phyloP scores from a whole-genome alignment of 2,888 invertebrate genomes.

The Galerucella pusilla region DNA sequence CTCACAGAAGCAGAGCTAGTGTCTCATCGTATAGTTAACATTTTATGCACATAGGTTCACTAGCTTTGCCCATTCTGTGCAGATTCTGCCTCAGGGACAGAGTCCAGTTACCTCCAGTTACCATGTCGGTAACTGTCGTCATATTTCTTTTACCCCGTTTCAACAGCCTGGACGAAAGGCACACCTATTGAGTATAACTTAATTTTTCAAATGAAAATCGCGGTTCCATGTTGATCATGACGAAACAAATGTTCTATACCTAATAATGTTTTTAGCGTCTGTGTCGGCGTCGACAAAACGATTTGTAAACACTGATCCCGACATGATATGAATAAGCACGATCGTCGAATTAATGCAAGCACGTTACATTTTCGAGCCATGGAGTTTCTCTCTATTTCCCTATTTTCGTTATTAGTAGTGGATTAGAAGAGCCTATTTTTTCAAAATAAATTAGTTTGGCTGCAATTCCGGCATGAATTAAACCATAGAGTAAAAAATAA shows the following conservation, averaged over 20 bases:
- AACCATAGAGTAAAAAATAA: too few species aligned
- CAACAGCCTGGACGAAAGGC: too few species aligned
- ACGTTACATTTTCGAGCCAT: constrained; percentile 27
- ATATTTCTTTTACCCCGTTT: too few species aligned
- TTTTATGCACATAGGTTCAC: too few species aligned
- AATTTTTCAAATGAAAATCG: constrained; percentile 29
- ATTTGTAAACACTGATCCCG: constrained; percentile 46
- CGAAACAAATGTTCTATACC: constrained; percentile 38
- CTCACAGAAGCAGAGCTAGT: too few species aligned
- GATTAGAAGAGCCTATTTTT: constrained; percentile 2
- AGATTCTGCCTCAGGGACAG: too few species aligned
- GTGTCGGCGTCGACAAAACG: constrained; percentile 44
- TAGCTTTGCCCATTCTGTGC: too few species aligned
- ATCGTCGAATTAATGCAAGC: constrained; percentile 37
- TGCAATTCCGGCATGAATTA: too few species aligned
- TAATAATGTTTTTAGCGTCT: constrained; percentile 44
- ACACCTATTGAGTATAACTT: neutral
- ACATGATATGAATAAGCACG: constrained; percentile 43
- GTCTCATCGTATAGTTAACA: too few species aligned
- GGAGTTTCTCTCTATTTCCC: neutral
- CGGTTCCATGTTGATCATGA: constrained; percentile 43
- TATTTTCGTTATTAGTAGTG: neutral
- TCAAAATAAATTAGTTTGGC: neutral
- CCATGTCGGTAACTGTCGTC: too few species aligned
- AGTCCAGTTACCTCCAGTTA: too few species aligned